Conservation (phyloP, 2,888 invertebrate genomes). For the Apoda limacodes region DNA sequence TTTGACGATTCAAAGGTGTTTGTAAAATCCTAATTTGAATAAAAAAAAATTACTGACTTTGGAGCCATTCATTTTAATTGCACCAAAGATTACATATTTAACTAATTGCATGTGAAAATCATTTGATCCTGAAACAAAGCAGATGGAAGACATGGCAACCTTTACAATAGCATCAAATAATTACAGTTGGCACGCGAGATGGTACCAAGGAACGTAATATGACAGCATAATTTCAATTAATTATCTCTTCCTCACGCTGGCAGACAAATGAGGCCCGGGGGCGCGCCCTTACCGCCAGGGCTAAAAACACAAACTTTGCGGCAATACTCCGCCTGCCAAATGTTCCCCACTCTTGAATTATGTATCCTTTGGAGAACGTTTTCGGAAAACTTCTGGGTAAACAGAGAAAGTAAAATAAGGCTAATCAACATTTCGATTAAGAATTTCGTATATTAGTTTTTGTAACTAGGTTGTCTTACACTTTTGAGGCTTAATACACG, state of each 20-base stretch:
- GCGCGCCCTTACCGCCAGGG: constrained; percentile 28
- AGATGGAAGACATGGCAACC: too few relatives aligned
- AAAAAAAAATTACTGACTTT: too few relatives aligned
- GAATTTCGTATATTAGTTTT: constrained; percentile 23
- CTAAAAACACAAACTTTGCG: constrained; percentile 50
- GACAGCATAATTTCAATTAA: constrained; percentile 55
- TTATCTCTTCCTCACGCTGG: constrained; percentile 44
- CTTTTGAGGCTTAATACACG: constrained; percentile 14
- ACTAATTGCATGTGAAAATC: too few relatives aligned
- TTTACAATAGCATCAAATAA: neutral
- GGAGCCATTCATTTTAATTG: too few relatives aligned
- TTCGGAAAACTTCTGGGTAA: constrained; percentile 44
- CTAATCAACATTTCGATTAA: constrained; percentile 24
- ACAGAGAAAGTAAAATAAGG: constrained; percentile 30
- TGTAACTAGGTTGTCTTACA: constrained; percentile 7
- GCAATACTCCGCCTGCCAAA: constrained; percentile 33
- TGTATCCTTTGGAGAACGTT: constrained; percentile 45
- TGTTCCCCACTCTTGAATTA: constrained; percentile 44
- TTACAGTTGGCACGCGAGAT: constrained; percentile 1
- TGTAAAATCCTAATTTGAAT: too few relatives aligned
- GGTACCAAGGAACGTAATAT: constrained; percentile 28
- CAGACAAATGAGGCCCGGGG: constrained; percentile 50
- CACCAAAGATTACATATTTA: too few relatives aligned
- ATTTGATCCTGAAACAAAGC: too few relatives aligned
- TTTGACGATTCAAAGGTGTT: too few relatives aligned